A percentile compares a stretch with the other conserved stretches of the same genome.
Evolutionary conservation across 2,113 vertebrate genomes (phyloP).

Genomic region (Brevimyrus niger): DNA sequence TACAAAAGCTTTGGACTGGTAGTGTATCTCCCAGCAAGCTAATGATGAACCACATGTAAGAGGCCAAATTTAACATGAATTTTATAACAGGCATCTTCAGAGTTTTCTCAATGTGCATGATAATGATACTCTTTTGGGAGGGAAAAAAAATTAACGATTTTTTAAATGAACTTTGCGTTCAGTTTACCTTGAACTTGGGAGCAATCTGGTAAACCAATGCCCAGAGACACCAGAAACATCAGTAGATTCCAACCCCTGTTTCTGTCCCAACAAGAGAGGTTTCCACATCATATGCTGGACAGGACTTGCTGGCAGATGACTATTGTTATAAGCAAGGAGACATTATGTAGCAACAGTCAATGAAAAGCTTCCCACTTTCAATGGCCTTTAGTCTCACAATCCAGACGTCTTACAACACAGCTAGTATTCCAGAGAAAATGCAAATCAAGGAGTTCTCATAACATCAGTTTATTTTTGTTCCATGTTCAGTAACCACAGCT

Average conservation of each 20-base stretch:
- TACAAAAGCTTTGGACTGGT: conserved; percentile 33
- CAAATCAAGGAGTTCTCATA: not conserved
- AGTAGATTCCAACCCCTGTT: conserved; percentile 72
- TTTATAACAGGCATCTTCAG: conserved; percentile 77
- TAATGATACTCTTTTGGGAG: not conserved
- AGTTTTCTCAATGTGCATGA: conserved; percentile 60
- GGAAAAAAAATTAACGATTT: not conserved
- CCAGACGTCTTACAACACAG: not conserved
- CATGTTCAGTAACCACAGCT: not conserved
- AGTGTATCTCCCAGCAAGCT: conserved; percentile 75
- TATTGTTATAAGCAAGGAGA: conserved; percentile 70
- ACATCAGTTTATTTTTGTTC: not conserved
- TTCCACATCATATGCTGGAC: conserved; percentile 82
- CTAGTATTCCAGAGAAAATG: not conserved
- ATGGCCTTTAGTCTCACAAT: not conserved
- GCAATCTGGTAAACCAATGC: conserved; percentile 78
- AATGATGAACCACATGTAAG: conserved; percentile 82
- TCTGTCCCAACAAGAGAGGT: conserved; percentile 75
- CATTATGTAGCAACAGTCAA: not conserved
- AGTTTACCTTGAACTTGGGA: conserved; percentile 65
- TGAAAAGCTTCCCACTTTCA: not conserved
- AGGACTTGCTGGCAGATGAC: conserved; percentile 87
- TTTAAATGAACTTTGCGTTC: not conserved
- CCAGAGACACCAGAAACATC: conserved; percentile 63
- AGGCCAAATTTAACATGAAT: conserved; percentile 77